Evolutionary conservation across 1,140 invertebrate genomes (phyloP).

Genomic region (Hyposmocoma kahamanoa): DNA sequence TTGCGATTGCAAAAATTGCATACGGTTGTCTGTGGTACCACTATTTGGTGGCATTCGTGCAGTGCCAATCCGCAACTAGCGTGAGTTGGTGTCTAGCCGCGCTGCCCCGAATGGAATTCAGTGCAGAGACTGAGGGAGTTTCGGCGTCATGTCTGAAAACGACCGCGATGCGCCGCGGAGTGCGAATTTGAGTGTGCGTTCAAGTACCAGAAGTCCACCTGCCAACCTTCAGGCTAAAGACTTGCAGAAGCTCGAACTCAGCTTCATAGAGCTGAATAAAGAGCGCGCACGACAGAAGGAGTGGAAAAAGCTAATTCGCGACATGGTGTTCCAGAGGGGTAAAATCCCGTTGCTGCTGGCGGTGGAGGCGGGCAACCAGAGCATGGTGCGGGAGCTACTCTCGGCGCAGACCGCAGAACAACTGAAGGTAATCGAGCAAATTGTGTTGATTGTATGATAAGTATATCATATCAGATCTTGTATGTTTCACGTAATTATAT

Average conservation of each 20-base stretch:
- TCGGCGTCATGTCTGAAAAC: conserved; percentile 33
- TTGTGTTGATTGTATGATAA: too few relatives aligned
- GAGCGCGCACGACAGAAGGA: conserved; percentile 70
- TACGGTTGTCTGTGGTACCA: conserved; percentile 51
- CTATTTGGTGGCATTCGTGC: conserved; percentile 47
- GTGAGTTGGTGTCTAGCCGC: conserved; percentile 29
- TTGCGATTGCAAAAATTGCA: conserved; percentile 51
- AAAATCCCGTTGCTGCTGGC: conserved; percentile 94
- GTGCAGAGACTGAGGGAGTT: conserved; percentile 29
- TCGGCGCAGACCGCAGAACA: conserved; percentile 87
- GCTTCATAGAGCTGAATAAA: conserved; percentile 75
- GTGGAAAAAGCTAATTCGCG: conserved; percentile 72
- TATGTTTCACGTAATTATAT: too few relatives aligned
- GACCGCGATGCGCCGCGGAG: conserved; percentile 40
- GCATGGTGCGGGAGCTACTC: conserved; percentile 93
- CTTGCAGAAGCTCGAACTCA: conserved; percentile 58
- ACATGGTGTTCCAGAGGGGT: conserved; percentile 84
- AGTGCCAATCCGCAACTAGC: conserved; percentile 46
- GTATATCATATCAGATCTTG: too few relatives aligned
- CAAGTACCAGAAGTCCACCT: conserved; percentile 39
- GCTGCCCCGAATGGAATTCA: conserved; percentile 13
- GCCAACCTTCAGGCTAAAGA: conserved; percentile 46
- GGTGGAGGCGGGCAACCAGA: conserved; percentile 93
- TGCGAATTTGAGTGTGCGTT: conserved; percentile 36
- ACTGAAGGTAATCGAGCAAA: conserved; percentile 73